Evolutionary conservation across 2,888 invertebrate genomes (phyloP), one percentile per base, ranked within the genome.

Genomic region (Mellilla xanthometata): DNA sequence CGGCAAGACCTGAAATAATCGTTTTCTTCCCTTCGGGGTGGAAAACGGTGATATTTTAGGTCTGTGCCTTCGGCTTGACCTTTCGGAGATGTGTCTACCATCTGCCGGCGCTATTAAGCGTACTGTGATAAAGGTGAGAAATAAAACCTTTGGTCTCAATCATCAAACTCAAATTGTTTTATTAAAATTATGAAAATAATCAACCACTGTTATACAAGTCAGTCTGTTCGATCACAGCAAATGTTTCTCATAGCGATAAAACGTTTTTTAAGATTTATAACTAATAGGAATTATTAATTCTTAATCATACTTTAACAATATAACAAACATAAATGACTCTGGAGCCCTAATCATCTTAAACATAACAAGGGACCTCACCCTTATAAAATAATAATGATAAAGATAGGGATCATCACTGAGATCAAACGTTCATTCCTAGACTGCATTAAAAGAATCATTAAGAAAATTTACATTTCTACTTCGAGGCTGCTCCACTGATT

Each of bases 1-100:
- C 22, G 51, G 51, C 41, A 46, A 46, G 51, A 47, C 42, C 46
- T 51, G 36, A 47, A 51, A 51, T 47, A 51, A n/a, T 35, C 31
- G 49, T 49, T 49, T 45, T 45, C 46, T 12, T 52, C 52, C 52
- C 44, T 52, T 43, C 39, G 41, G 52, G 52, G 52, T 49, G 22
- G 48, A 52, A 52, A 52, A 52, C 49, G 33, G 49, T 43, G 15
- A 8, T 46, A 43, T 36, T 28, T 15, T 4, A 35, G 27, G 6
- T 26, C 15, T 35, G 32, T 32, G 32, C 32, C 22, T 32, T 32
- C 23, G 32, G 32, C 32, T 44, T 7, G 23, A 32, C 32, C 22
- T 32, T 32, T 32, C 32, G 34, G 34, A 34, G 34, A 34, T 1
- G 24, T 34, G 34, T 24, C 22, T 34, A 12, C 3, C 27, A 2